Percentiles rank a stretch among this genome's conserved stretches.
phyloP scores from a whole-genome alignment of 2,113 vertebrate species.

The Oncorhynchus clarkii region DNA sequence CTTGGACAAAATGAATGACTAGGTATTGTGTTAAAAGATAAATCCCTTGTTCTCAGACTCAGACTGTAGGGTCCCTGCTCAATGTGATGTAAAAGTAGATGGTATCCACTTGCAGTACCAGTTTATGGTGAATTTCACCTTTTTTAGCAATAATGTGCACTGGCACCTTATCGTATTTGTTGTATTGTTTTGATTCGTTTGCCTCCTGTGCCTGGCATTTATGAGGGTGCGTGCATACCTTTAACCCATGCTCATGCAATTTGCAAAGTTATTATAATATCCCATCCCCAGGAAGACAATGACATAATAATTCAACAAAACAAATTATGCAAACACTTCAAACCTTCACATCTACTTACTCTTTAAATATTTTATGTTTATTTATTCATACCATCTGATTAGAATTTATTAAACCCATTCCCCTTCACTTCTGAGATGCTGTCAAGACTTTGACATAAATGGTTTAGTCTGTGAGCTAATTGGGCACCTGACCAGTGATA shows the following conservation, averaged over 20 bases:
- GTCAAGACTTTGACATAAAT: constrained; percentile 21
- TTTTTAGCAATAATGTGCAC: neutral
- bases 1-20: neutral
- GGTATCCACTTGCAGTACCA: neutral
- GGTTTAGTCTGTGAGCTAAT: constrained; percentile 13
- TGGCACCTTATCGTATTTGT: neutral
- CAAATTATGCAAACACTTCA: neutral
- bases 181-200: neutral
- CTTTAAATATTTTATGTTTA: neutral
- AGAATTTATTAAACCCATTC: neutral
- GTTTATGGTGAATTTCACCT: neutral
- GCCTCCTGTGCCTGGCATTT: neutral
- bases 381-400: neutral
- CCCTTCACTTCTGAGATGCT: neutral
- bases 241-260: neutral
- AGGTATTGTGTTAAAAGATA: neutral
- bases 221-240: neutral
- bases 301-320: neutral
- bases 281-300: neutral
- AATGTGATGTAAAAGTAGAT: neutral
- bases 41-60: neutral
- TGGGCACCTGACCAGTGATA: constrained; percentile 5
- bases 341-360: neutral
- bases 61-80: neutral
- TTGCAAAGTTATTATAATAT: neutral